Conservation (phyloP, 2,888 invertebrate genomes). For the Noctua janthina region DNA sequence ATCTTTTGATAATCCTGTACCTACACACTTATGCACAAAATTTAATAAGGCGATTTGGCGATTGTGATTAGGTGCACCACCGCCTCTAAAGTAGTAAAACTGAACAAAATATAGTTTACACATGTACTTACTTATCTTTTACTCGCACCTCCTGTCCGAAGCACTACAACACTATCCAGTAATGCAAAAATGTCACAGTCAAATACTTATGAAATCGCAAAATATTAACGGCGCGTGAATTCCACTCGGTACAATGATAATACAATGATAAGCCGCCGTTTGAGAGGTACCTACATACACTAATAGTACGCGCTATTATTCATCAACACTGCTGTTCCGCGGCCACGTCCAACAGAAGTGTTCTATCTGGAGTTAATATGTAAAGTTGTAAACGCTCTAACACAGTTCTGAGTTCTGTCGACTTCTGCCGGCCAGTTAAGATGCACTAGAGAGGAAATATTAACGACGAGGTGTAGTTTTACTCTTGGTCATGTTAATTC, state of each 20-base stretch:
- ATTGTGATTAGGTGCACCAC: not conserved
- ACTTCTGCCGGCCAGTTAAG: constrained; percentile 27
- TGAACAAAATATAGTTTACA: not conserved
- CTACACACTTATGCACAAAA: not conserved
- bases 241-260: constrained; percentile 47
- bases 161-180: constrained; percentile 41
- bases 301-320: constrained; percentile 47
- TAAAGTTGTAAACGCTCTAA: constrained; percentile 12
- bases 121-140: not conserved
- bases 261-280: constrained; percentile 43
- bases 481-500: constrained; percentile 37
- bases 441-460: constrained; percentile 41
- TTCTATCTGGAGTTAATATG: constrained; percentile 13
- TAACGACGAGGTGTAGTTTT: constrained; percentile 47
- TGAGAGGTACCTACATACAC: constrained; percentile 19
- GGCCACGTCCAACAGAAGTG: constrained; percentile 32
- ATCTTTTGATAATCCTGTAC: not conserved
- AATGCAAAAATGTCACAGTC: constrained; percentile 5
- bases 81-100: not conserved
- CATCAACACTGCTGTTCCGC: constrained; percentile 23
- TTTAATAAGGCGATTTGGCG: not conserved
- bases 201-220: constrained; percentile 24
- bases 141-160: constrained; percentile 10
- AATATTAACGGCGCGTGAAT: constrained; percentile 48
- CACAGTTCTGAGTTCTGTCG: constrained; percentile 35